phyloP scores from a whole-genome alignment of 1,140 invertebrate genomes.

The Phthorimaea operculella region DNA sequence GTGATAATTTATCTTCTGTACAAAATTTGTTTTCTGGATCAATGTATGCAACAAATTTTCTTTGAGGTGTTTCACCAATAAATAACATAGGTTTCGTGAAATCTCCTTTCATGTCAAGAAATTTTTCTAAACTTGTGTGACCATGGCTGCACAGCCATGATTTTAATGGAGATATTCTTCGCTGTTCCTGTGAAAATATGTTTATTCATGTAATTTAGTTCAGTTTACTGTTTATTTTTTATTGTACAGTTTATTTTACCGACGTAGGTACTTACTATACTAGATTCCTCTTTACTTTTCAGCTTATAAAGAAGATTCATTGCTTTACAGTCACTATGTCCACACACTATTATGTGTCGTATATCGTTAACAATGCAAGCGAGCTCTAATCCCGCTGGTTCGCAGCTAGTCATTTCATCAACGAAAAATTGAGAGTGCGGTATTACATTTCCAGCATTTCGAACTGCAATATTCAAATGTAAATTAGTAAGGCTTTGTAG shows the following conservation, averaged over 20 bases:
- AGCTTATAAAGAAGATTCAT: slow-evolving; percentile 93
- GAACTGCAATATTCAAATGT: slow-evolving; percentile 68
- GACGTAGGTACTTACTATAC: slow-evolving; percentile 69
- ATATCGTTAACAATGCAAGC: slow-evolving; percentile 95
- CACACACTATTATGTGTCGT: slow-evolving; percentile 93
- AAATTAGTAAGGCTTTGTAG: too few relatives aligned
- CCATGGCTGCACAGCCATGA: slow-evolving; percentile 94
- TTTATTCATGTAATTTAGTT: neutral
- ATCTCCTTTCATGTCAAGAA: slow-evolving; percentile 78
- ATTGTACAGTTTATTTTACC: too few relatives aligned
- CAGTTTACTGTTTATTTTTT: too few relatives aligned
- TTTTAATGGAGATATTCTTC: slow-evolving; percentile 86
- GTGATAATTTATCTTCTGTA: slow-evolving; percentile 92
- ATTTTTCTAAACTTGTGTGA: slow-evolving; percentile 82
- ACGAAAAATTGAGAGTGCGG: slow-evolving; percentile 90
- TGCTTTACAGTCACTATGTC: slow-evolving; percentile 97
- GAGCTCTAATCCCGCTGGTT: slow-evolving; percentile 93
- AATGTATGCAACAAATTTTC: slow-evolving; percentile 93
- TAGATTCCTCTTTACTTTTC: slow-evolving; percentile 80
- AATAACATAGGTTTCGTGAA: slow-evolving; percentile 84
- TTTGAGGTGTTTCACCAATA: slow-evolving; percentile 84
- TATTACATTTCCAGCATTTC: slow-evolving; percentile 94
- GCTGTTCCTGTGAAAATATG: slow-evolving; percentile 72
- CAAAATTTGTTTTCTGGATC: slow-evolving; percentile 92
- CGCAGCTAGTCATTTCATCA: slow-evolving; percentile 89